phyloP scores from a whole-genome alignment of 2,113 vertebrate species.

The Heptranchias perlo region DNA sequence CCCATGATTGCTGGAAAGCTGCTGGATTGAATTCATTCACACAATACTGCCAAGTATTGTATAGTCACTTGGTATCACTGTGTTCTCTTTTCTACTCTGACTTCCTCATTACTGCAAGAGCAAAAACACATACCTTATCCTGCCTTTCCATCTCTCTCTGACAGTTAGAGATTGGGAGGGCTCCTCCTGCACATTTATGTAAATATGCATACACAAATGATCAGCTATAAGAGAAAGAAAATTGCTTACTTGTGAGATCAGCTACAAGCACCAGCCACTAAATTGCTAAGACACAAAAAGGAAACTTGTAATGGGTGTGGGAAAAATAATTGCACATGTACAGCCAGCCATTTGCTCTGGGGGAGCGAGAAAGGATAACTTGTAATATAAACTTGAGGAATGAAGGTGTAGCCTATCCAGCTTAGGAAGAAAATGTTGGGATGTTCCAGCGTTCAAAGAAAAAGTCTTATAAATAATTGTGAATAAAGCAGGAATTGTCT shows the following conservation, averaged over 20 bases:
- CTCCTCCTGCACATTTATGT: neutral
- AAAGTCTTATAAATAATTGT: neutral
- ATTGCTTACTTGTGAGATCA: neutral
- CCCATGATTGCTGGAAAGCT: neutral
- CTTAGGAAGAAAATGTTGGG: neutral
- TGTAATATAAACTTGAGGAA: neutral
- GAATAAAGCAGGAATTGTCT: neutral
- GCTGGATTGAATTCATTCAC: neutral
- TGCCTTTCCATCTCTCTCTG: neutral
- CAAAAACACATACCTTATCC: neutral
- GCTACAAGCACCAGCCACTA: neutral
- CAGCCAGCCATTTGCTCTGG: neutral
- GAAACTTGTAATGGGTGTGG: neutral
- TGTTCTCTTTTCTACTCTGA: no score
- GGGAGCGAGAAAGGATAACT: neutral
- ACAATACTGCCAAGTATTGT: neutral
- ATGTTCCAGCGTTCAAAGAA: neutral
- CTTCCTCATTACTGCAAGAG: no score
- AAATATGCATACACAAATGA: neutral
- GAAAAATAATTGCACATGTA: neutral
- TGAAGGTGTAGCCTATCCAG: neutral
- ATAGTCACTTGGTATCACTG: neutral
- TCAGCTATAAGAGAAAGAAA: neutral
- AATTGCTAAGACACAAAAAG: neutral
- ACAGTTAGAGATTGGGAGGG: neutral